These are phyloP conservation scores for Brachionus calyciflorus DNA, from an alignment of 1,140 invertebrate species.

Conservation along the genomic window DNA sequence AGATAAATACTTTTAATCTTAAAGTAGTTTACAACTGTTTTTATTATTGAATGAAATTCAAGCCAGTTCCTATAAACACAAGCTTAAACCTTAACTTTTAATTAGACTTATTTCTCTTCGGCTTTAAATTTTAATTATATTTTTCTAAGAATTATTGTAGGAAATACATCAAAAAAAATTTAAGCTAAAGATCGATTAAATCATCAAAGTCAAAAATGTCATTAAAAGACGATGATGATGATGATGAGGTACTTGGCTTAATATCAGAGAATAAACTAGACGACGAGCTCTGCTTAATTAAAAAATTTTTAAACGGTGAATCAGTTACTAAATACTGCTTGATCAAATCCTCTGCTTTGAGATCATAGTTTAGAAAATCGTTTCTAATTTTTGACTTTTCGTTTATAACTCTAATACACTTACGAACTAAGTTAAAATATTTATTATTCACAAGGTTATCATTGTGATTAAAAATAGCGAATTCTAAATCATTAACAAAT, in stretches of 20 bases:
- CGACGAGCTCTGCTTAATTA: neutral
- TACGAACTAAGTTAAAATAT: constrained; percentile 22
- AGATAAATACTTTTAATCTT: too few species aligned
- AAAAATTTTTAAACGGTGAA: neutral
- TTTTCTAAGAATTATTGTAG: too few species aligned
- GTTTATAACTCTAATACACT: neutral
- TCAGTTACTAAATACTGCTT: neutral
- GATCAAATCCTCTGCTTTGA: neutral
- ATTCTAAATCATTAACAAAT: constrained; percentile 30
- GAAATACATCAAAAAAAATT: constrained; percentile 22
- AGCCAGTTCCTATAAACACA: too few species aligned
- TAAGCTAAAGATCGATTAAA: neutral
- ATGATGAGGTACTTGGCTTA: neutral
- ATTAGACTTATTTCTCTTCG: too few species aligned
- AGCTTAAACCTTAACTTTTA: too few species aligned
- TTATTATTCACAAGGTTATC: constrained; percentile 32
- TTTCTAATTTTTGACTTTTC: constrained; percentile 10
- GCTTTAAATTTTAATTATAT: too few species aligned
- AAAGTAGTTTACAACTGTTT: too few species aligned
- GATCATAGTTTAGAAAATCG: neutral
- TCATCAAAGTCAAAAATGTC: neutral
- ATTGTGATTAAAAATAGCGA: constrained; percentile 5
- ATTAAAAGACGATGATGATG: neutral
- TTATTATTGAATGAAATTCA: too few species aligned
- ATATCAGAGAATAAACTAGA: neutral